Base-by-base conservation (phyloP, 2,888 invertebrate species). In the Ectobius pallidus region DNA sequence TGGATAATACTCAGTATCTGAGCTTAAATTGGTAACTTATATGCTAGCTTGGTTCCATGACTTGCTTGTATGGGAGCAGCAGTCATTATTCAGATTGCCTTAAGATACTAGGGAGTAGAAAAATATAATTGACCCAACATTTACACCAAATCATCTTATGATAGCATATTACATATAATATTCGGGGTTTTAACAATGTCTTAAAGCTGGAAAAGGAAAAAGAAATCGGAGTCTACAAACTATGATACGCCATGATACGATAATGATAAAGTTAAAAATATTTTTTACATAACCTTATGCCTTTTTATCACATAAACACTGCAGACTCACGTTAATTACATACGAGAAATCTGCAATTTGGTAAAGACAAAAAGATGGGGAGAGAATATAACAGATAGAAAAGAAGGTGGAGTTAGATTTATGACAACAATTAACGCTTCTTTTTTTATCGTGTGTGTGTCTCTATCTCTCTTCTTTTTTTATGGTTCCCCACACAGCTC, bases 371-470 rank as follows among this genome's bases (percentile, higher is more conserved):
- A 46, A 30, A 22, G 30, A 9, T 27, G 44, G 44, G 44, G 27
- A 11, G n/a, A 58, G 27, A 25, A 11, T 52, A 52, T 3, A 30
- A 30, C 25, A 4, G 9, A 27, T 9, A 55, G 27, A 62, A 11
- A 55, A 55, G 30, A 46, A 46, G 46, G 65, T 30, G 46, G 44
- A n/a, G 46, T 65, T 46, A 65, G 49, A 71, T 71, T 71, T 71
- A 71, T 63, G 71, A 61, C 71, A 63, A 71, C 71, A 71, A 71
- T 71, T 71, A 71, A 52, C 63, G 63, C 63, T 46, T 65, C 46
- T 46, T 34, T 65, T 27, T 39, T 65, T 44, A 22, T 46, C 16
- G n/a, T 32, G 18, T 30, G 14, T n/a, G 11, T 61, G n/a, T 18
- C 18, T 65, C 16, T 44, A 3, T n/a, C 39, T 62, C 34, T 39